A percentile compares a stretch with the other conserved stretches of the same genome.
Evolutionary conservation across 2,888 invertebrate species (phyloP).

Genomic region (Harpagoxenus sublaevis): DNA sequence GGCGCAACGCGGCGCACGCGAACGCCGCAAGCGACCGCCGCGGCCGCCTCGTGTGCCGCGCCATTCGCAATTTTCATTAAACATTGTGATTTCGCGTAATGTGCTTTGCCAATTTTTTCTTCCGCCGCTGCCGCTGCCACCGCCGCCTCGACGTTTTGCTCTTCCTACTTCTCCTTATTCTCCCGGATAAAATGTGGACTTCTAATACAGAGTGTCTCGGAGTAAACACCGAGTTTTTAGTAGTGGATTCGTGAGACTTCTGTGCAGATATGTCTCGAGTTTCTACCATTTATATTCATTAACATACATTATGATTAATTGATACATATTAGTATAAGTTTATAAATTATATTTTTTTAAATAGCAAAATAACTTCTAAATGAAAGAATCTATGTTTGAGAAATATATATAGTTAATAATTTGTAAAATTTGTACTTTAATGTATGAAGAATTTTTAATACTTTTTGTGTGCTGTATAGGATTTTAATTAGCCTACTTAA

Average conservation of each 20-base stretch:
- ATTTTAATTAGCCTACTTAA: neutral
- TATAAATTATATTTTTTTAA: neutral
- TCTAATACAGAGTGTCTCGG: slow-evolving; percentile 21
- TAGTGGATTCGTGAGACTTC: neutral
- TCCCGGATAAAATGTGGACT: slow-evolving; percentile 64
- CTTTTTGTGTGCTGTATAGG: neutral
- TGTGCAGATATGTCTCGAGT: neutral
- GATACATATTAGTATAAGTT: neutral
- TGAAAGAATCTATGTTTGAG: neutral
- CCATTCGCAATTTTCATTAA: slow-evolving; percentile 84
- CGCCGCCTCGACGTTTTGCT: slow-evolving; percentile 72
- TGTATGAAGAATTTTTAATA: neutral
- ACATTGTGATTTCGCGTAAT: slow-evolving; percentile 86
- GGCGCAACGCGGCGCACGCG: slow-evolving; percentile 3
- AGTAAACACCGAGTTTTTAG: neutral
- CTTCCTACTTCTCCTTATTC: slow-evolving; percentile 83
- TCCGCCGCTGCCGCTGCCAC: slow-evolving; percentile 53
- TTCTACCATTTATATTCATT: neutral
- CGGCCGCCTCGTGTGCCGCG: slow-evolving; percentile 78
- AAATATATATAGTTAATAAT: neutral
- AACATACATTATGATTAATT: neutral
- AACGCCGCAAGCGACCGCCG: neutral
- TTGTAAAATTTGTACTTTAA: neutral
- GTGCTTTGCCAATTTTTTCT: slow-evolving; percentile 82
- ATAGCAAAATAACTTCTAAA: too few species aligned